These are phyloP conservation scores for Lerema accius DNA, from an alignment of 1,140 invertebrate genomes.

Conservation along the genomic window DNA sequence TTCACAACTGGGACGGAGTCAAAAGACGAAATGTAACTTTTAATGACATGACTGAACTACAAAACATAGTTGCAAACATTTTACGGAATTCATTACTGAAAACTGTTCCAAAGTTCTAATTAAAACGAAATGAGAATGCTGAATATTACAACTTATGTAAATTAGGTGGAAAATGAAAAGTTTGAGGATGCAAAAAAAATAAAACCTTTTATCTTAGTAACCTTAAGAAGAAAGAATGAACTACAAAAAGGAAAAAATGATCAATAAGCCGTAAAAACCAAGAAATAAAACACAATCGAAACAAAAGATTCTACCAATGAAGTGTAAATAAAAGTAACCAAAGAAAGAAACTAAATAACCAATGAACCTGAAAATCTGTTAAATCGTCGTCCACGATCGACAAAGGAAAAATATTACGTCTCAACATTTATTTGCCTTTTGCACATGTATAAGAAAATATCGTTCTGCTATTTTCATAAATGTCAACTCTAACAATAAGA, in stretches of 20 bases:
- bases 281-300: background rate
- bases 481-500: no score
- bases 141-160: background rate
- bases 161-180: background rate
- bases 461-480: no score
- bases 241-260: no score
- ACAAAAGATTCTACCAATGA: background rate
- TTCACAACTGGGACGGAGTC: no score
- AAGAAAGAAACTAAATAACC: background rate
- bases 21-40: background rate
- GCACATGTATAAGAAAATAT: no score
- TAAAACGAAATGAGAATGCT: background rate
- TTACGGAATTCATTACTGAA: background rate
- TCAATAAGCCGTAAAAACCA: background rate
- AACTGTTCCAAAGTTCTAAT: background rate
- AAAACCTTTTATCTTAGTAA: background rate
- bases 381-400: constrained; percentile 11
- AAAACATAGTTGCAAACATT: background rate
- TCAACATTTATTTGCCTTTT: background rate
- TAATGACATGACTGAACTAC: background rate
- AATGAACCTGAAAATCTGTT: constrained; percentile 4
- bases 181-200: background rate
- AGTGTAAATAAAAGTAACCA: background rate
- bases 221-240: background rate
- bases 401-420: background rate